Evolutionary conservation across 2,113 vertebrate species (phyloP).

Genomic region (Paratilapia polleni): DNA sequence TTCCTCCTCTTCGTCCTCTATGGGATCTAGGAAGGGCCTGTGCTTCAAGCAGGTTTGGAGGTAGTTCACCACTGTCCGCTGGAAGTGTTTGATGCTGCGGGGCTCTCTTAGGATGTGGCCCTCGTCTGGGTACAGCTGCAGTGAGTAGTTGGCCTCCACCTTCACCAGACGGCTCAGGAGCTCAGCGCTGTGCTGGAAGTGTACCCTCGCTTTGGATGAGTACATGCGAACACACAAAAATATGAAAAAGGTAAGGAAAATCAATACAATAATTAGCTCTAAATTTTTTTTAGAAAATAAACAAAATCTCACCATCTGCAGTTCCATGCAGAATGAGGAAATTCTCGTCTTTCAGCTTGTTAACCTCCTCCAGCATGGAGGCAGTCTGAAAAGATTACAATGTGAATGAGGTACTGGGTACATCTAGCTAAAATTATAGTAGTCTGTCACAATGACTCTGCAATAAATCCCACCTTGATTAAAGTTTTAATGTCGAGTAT

Average conservation of each 20-base stretch:
- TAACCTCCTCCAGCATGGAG: conserved; percentile 82
- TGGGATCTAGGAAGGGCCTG: conserved; percentile 44
- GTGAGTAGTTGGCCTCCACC: conserved; percentile 82
- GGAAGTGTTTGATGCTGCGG: conserved; percentile 79
- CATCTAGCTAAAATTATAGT: neutral
- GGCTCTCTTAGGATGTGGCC: conserved; percentile 78
- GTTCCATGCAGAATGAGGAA: conserved; percentile 85
- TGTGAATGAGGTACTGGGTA: neutral
- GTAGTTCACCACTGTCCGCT: conserved; percentile 79
- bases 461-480: conserved; percentile 5
- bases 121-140: conserved; percentile 86
- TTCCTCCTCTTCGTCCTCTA: conserved; percentile 74
- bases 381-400: conserved; percentile 73
- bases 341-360: conserved; percentile 80
- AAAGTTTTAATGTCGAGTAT: neutral
- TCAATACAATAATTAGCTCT: neutral
- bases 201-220: conserved; percentile 77
- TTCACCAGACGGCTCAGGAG: conserved; percentile 82
- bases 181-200: conserved; percentile 87
- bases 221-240: neutral
- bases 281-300: neutral
- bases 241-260: neutral
- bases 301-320: conserved; percentile 80
- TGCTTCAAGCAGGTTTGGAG: conserved; percentile 81
- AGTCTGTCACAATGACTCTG: neutral